phyloP scores from a whole-genome alignment of 1,140 invertebrate genomes.

The Heliconius eleuchia region DNA sequence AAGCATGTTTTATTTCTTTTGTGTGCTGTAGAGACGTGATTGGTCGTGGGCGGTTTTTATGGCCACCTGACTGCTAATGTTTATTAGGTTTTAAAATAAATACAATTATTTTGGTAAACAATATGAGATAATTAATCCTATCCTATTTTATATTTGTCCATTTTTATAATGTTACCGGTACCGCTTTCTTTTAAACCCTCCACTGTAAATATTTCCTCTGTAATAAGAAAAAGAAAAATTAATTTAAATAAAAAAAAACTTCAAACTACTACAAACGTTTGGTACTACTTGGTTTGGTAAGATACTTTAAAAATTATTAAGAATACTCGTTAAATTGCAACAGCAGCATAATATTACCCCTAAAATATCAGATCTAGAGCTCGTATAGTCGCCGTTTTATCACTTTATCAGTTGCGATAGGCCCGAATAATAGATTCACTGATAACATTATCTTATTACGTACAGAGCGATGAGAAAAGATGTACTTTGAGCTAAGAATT shows the following conservation, averaged over 20 bases:
- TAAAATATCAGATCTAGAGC: not conserved
- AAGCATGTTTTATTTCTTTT: slow-evolving; percentile 9
- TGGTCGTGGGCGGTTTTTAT: not conserved
- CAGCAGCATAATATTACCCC: not conserved
- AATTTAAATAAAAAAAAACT: no score
- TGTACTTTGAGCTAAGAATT: not conserved
- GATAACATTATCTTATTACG: slow-evolving; percentile 34
- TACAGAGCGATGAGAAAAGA: slow-evolving; percentile 13
- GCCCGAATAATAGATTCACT: slow-evolving; percentile 37
- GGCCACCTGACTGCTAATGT: not conserved
- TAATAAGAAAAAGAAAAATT: no score
- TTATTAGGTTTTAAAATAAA: slow-evolving; percentile 14
- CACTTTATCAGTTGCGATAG: slow-evolving; percentile 37
- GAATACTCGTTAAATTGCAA: not conserved
- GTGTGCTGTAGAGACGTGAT: not conserved
- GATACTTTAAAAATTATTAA: not conserved
- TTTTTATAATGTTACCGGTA: no score
- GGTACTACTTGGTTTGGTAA: not conserved
- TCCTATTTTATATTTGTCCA: no score
- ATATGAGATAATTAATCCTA: no score
- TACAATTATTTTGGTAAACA: not conserved
- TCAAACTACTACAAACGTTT: no score
- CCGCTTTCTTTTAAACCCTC: no score
- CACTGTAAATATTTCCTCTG: no score
- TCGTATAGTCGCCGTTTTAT: slow-evolving; percentile 26